phyloP scores from a whole-genome alignment of 2,113 vertebrate species.

The Onychostoma macrolepis region DNA sequence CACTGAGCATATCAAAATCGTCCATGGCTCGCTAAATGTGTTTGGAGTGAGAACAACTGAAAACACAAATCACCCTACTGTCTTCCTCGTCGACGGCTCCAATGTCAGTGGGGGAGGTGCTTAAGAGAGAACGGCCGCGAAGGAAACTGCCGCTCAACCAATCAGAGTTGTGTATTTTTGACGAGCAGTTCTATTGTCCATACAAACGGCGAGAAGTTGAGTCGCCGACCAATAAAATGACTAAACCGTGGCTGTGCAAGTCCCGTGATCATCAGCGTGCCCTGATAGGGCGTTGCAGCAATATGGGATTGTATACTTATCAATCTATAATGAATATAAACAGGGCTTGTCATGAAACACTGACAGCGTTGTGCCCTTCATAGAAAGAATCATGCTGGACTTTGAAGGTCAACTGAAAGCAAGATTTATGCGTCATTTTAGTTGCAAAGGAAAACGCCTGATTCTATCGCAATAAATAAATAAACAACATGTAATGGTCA shows the following conservation, averaged over 20 bases:
- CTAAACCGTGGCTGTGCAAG: constrained; percentile 47
- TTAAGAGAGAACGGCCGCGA: neutral
- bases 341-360: neutral
- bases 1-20: constrained; percentile 76
- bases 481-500: neutral
- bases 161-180: constrained; percentile 1
- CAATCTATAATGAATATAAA: neutral
- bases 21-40: constrained; percentile 70
- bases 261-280: constrained; percentile 72
- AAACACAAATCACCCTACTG: constrained; percentile 49
- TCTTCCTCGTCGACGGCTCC: constrained; percentile 45
- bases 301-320: constrained; percentile 5
- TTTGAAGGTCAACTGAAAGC: neutral
- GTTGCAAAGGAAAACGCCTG: neutral
- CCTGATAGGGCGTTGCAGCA: constrained; percentile 31
- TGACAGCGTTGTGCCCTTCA: neutral
- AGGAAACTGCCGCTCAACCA: constrained; percentile 32
- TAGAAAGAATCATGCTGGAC: neutral
- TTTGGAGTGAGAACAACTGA: neutral
- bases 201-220: neutral
- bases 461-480: neutral
- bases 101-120: constrained; percentile 58
- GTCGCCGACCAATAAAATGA: constrained; percentile 67
- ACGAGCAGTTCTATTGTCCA: constrained; percentile 54
- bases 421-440: neutral